Conservation (phyloP, 2,888 invertebrate genomes). For the Lamellibrachia columna region DNA sequence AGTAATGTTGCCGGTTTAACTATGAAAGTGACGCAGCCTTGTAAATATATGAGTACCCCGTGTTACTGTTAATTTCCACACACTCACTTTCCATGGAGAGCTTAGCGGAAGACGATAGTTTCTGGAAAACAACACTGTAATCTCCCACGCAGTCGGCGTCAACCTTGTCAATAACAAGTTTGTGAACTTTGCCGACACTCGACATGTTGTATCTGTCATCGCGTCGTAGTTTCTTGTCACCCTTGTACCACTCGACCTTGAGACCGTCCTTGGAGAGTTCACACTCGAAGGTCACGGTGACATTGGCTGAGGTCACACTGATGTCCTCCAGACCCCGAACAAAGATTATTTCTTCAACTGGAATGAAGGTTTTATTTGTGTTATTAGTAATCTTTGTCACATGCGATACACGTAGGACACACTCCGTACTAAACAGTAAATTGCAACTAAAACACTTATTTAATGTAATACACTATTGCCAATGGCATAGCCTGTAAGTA, state of each 20-base stretch:
- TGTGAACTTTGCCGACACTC: slow-evolving; percentile 50
- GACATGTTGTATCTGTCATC: slow-evolving; percentile 31
- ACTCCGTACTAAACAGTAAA: background rate
- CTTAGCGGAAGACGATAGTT: slow-evolving; percentile 54
- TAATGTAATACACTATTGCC: background rate
- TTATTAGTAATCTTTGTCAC: background rate
- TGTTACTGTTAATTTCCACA: background rate
- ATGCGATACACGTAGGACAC: background rate
- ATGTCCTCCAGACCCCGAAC: slow-evolving; percentile 54
- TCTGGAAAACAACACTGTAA: slow-evolving; percentile 50
- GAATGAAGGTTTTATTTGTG: slow-evolving; percentile 24
- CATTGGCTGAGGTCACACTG: slow-evolving; percentile 51
- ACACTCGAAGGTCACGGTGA: slow-evolving; percentile 72
- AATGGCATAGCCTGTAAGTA: background rate
- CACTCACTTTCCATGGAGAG: slow-evolving; percentile 56
- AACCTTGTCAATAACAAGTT: slow-evolving; percentile 70
- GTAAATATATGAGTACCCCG: background rate
- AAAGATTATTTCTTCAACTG: slow-evolving; percentile 59
- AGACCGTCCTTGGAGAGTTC: slow-evolving; percentile 83
- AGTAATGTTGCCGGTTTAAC: background rate
- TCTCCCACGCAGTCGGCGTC: slow-evolving; percentile 70
- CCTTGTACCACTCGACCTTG: slow-evolving; percentile 77
- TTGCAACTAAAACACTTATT: background rate
- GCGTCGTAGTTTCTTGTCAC: slow-evolving; percentile 28
- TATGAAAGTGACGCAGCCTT: background rate